Evolutionary conservation across 2,797 vertebrate species (phyloP).

Genomic region (Astyanax mexicanus): DNA sequence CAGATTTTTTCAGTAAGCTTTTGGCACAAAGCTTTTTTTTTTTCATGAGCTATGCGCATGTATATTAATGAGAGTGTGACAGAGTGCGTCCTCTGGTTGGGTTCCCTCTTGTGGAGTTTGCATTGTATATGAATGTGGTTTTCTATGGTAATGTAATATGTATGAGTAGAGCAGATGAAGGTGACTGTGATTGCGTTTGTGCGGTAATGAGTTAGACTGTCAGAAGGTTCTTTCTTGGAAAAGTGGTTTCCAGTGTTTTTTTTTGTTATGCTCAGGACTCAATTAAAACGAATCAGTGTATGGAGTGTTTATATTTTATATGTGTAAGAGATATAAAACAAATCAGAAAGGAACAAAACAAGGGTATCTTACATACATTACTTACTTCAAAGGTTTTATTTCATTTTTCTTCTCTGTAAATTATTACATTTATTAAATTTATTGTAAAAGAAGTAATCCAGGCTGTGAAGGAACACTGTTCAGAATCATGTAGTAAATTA

Average conservation of each 20-base stretch:
- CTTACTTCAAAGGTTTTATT: too few relatives aligned
- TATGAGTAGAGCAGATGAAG: slow-evolving; percentile 10
- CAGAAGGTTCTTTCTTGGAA: not conserved
- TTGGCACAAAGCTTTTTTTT: not conserved
- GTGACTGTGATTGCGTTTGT: slow-evolving; percentile 25
- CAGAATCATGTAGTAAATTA: too few relatives aligned
- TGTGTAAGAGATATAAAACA: not conserved
- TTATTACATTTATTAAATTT: too few relatives aligned
- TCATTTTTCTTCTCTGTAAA: too few relatives aligned
- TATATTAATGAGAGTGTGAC: slow-evolving; percentile 21
- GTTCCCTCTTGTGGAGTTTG: not conserved
- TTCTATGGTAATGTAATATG: slow-evolving; percentile 32
- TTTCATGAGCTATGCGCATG: not conserved
- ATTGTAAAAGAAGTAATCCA: too few relatives aligned
- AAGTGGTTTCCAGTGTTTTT: not conserved
- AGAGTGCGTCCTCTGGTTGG: slow-evolving; percentile 3
- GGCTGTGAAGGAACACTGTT: too few relatives aligned
- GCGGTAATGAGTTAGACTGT: slow-evolving; percentile 4
- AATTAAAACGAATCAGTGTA: not conserved
- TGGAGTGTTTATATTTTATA: not conserved
- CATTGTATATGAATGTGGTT: slow-evolving; percentile 11
- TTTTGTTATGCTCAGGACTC: not conserved
- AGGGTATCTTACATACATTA: too few relatives aligned
- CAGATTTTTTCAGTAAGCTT: not conserved
- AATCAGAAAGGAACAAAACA: not conserved